Conservation (phyloP, 2,113 vertebrate genomes). For the Oncorhynchus masou region DNA sequence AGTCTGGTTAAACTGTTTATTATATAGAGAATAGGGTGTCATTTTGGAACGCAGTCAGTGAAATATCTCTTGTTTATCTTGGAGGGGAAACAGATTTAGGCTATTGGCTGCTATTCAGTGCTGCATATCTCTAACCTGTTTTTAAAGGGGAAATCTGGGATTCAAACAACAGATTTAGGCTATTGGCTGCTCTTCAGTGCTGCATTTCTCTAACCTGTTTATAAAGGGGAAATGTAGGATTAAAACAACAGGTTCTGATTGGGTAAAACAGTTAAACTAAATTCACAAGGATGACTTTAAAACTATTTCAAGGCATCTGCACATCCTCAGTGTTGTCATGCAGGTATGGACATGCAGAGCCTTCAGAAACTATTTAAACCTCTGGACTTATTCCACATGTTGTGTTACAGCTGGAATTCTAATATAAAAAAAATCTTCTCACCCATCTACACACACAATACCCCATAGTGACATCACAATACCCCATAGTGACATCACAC, state of each 20-base stretch:
- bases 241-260: too few species aligned
- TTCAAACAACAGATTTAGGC: background rate
- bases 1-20: too few species aligned
- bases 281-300: background rate
- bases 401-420: too few species aligned
- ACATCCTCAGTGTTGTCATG: slow-evolving; percentile 23
- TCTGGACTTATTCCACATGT: too few species aligned
- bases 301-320: slow-evolving; percentile 25
- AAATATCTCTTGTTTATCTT: background rate
- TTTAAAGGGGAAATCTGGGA: background rate
- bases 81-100: background rate
- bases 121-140: slow-evolving; percentile 12
- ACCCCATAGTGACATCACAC: too few species aligned
- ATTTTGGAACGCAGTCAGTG: too few species aligned
- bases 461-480: too few species aligned
- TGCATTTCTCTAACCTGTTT: slow-evolving; percentile 10
- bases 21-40: background rate
- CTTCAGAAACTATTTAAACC: too few species aligned
- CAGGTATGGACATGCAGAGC: slow-evolving; percentile 16
- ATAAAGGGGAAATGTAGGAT: background rate
- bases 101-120: slow-evolving; percentile 6
- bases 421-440: too few species aligned
- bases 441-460: too few species aligned
- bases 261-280: too few species aligned
- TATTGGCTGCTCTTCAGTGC: slow-evolving; percentile 10